Evolutionary conservation across 1,140 invertebrate species (phyloP).

Genomic region (Bicyclus anynana): DNA sequence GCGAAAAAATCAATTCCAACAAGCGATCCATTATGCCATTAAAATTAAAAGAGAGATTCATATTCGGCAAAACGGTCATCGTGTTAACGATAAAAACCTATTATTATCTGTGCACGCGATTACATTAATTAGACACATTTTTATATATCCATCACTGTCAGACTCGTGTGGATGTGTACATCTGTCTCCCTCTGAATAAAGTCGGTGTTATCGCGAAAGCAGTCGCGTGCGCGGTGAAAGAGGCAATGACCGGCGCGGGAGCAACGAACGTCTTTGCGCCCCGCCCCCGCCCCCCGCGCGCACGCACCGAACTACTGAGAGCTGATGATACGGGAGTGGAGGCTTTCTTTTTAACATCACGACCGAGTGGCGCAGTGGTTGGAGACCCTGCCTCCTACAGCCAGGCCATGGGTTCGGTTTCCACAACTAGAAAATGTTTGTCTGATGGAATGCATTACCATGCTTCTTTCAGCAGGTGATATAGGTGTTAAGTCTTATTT

Average conservation of each 20-base stretch:
- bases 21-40: background rate
- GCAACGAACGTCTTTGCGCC: constrained; percentile 74
- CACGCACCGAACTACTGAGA: constrained; percentile 34
- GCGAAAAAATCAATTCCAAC: background rate
- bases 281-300: constrained; percentile 33
- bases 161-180: constrained; percentile 11
- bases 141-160: constrained; percentile 32
- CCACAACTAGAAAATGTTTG: too few relatives aligned
- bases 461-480: too few relatives aligned
- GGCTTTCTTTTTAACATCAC: background rate
- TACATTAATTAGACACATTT: constrained; percentile 51
- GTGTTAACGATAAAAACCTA: constrained; percentile 31
- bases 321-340: constrained; percentile 24
- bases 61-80: constrained; percentile 20
- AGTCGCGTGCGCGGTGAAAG: constrained; percentile 67
- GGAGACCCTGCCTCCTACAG: too few relatives aligned
- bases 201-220: constrained; percentile 67
- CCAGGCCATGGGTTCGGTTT: too few relatives aligned
- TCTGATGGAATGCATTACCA: too few relatives aligned
- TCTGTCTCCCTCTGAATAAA: constrained; percentile 41
- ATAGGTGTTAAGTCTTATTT: too few relatives aligned
- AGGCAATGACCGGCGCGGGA: constrained; percentile 68
- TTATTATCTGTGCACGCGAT: constrained; percentile 35
- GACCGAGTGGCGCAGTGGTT: too few relatives aligned
- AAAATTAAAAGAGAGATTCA: constrained; percentile 15